These are phyloP conservation scores for Parotocinclus haroldoi DNA, from an alignment of 2,797 vertebrate genomes.

Conservation along the genomic window DNA sequence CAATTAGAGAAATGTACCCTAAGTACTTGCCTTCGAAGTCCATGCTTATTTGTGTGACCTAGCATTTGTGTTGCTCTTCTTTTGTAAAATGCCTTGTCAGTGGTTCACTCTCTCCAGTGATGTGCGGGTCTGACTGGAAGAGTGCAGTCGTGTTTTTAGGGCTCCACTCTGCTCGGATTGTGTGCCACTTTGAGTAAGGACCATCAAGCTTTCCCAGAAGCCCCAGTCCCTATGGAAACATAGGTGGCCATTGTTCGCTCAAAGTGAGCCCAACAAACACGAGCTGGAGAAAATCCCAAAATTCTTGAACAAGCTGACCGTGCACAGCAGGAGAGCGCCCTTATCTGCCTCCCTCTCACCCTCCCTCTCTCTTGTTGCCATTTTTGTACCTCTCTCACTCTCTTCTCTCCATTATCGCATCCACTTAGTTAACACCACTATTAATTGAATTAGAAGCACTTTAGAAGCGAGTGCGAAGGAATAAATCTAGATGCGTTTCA, in stretches of 20 bases:
- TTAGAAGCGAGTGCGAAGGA: conserved; percentile 38
- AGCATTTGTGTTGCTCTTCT: no score
- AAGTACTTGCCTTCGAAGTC: no score
- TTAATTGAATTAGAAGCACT: conserved; percentile 52
- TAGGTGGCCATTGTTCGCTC: conserved; percentile 73
- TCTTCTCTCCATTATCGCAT: conserved; percentile 16
- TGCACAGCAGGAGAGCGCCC: conserved; percentile 41
- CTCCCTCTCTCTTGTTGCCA: conserved; percentile 8
- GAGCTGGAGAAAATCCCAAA: conserved; percentile 67
- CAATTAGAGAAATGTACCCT: no score
- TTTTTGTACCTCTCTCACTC: conserved; percentile 13
- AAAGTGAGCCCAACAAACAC: conserved; percentile 46
- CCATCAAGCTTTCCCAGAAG: conserved; percentile 48
- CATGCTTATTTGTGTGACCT: no score
- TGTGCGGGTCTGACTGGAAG: no score
- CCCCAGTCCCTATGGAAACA: conserved; percentile 68
- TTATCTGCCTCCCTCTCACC: conserved; percentile 6
- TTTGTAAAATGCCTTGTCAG: no score
- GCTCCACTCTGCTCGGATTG: conserved; percentile 8
- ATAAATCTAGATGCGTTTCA: no score
- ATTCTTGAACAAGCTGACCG: conserved; percentile 60
- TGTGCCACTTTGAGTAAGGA: conserved; percentile 8
- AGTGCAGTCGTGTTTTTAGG: not conserved
- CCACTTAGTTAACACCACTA: conserved; percentile 42
- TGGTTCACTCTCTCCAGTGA: no score